Evolutionary conservation across 2,888 invertebrate genomes (phyloP).

Genomic region (Rutpela maculata): DNA sequence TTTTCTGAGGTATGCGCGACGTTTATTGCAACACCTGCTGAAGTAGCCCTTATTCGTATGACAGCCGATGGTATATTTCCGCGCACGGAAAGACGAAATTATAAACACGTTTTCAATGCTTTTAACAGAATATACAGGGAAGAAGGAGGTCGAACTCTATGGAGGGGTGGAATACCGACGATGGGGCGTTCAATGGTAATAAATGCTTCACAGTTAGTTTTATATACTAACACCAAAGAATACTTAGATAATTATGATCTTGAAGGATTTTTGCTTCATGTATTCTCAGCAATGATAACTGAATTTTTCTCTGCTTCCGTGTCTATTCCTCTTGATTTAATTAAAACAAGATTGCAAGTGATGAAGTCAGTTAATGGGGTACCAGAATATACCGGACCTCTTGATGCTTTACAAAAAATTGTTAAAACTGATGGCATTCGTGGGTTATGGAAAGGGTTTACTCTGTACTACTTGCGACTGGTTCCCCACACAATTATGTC

Average conservation of each 20-base stretch:
- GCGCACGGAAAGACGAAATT: conserved; percentile 90
- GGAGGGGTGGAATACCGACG: conserved; percentile 93
- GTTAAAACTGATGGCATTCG: conserved; percentile 92
- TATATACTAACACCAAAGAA: conserved; percentile 93
- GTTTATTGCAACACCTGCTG: conserved; percentile 96
- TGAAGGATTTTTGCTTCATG: conserved; percentile 91
- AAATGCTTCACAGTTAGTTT: conserved; percentile 98
- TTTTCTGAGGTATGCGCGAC: conserved; percentile 91
- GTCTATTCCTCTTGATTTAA: conserved; percentile 99
- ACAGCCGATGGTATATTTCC: conserved; percentile 97
- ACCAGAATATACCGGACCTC: conserved; percentile 89
- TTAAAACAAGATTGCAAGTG: conserved; percentile 99
- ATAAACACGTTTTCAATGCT: conserved; percentile 94
- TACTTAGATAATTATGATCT: conserved; percentile 64
- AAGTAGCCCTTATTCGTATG: conserved; percentile 97
- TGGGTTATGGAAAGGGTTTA: conserved; percentile 98
- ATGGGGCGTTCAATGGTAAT: conserved; percentile 97
- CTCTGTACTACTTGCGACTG: conserved; percentile 96
- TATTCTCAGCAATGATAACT: conserved; percentile 96
- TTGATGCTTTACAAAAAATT: conserved; percentile 88
- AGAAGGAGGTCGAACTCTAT: conserved; percentile 80
- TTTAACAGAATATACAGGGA: conserved; percentile 81
- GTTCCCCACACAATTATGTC: conserved; percentile 99
- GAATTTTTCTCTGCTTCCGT: conserved; percentile 96
- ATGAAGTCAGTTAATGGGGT: conserved; percentile 92